Conservation (phyloP, 2,888 invertebrate species). For the Acheta domesticus region DNA sequence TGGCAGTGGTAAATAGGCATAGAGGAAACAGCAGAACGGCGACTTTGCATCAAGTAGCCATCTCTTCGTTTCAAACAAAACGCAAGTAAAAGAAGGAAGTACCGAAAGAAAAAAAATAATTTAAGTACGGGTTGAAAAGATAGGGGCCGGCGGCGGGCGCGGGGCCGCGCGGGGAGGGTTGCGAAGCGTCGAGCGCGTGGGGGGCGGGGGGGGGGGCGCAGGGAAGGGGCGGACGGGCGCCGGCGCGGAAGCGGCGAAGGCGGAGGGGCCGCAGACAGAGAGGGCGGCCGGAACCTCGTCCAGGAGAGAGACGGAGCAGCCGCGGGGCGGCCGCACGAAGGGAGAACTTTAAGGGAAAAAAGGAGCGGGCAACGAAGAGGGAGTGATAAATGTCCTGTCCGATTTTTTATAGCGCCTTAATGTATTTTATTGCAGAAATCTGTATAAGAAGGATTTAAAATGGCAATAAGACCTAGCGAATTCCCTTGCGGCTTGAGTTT, state of each 20-base stretch:
- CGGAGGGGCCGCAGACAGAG: neutral
- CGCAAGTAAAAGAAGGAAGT: slow-evolving; percentile 18
- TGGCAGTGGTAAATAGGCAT: slow-evolving; percentile 26
- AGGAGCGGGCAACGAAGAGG: neutral
- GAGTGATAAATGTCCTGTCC: slow-evolving; percentile 18
- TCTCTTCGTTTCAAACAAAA: slow-evolving; percentile 21
- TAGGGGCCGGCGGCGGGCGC: neutral
- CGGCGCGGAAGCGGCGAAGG: neutral
- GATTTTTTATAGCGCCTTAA: neutral
- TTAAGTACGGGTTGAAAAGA: neutral
- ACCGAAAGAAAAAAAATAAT: neutral
- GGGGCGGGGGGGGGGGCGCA: neutral
- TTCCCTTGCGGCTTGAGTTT: neutral
- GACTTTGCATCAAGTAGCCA: slow-evolving; percentile 20
- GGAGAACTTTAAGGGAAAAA: neutral
- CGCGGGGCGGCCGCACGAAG: neutral
- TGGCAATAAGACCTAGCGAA: neutral
- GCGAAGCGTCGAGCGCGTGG: neutral
- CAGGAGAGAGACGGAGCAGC: neutral
- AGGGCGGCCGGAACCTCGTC: neutral
- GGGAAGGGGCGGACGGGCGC: neutral
- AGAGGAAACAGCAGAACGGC: slow-evolving; percentile 22
- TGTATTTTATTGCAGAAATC: slow-evolving; percentile 10
- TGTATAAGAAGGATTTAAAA: neutral
- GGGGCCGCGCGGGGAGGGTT: neutral